These are phyloP conservation scores for Vicugna pacos DNA, from an alignment of 2,113 vertebrate genomes.

Conservation along the genomic window DNA sequence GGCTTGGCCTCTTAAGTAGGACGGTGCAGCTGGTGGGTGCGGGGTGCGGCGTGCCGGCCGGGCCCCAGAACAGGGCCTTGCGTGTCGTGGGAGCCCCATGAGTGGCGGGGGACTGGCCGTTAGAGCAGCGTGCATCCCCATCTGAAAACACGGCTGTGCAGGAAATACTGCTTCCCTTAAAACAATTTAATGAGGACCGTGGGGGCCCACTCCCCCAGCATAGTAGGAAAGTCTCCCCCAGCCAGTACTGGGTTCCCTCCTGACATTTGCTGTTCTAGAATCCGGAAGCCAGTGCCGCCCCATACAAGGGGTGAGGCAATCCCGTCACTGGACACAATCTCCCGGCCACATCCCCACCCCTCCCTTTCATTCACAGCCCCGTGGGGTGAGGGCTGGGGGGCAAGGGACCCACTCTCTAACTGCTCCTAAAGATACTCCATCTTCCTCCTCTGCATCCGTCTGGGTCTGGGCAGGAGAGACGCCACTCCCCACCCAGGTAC, in stretches of 20 bases:
- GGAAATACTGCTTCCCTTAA: background rate
- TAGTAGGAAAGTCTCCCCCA: background rate
- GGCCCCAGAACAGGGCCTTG: accelerated
- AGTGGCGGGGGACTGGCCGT: background rate
- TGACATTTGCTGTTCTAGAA: too few relatives aligned
- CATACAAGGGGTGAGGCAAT: background rate
- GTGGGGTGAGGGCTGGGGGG: accelerated
- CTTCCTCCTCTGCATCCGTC: background rate
- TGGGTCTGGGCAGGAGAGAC: background rate
- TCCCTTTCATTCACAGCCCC: background rate
- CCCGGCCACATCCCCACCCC: background rate
- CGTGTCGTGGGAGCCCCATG: background rate
- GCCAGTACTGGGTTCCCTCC: background rate
- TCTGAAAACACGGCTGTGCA: background rate
- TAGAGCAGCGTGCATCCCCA: background rate
- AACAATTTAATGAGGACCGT: background rate
- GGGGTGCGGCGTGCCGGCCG: background rate
- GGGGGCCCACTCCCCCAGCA: background rate
- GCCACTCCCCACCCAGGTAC: background rate
- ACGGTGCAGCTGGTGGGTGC: background rate
- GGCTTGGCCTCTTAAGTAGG: background rate
- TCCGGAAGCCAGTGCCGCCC: background rate
- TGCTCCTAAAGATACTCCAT: background rate
- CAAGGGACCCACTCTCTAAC: background rate
- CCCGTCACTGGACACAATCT: too few relatives aligned